Evolutionary conservation across 1,140 invertebrate species (phyloP), one percentile per base, ranked within the genome.

Genomic region (Drosophila guanche): DNA sequence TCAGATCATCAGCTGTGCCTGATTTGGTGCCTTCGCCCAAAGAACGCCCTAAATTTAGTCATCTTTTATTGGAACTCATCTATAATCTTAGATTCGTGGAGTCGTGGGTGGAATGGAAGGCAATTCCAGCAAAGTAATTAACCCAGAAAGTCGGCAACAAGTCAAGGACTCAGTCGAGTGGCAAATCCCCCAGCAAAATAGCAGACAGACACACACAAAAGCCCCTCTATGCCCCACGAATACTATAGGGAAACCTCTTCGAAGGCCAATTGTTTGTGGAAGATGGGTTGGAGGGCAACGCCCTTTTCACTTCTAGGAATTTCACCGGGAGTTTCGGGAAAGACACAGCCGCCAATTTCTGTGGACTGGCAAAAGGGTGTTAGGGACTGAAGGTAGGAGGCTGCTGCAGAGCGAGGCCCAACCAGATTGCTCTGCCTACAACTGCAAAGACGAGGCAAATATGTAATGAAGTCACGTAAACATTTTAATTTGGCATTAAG

Each of bases 401-500:
- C 2, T 25, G 10, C n/a, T 14, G 16, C 14, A 33, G 5, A 27
- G 33, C 20, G 25, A 14, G 25, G 10, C n/a, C 42, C 20, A 27
- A 12, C 10, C n/a, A 23, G 27, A 14, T 33, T 33, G 29, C 7
- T 45, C 37, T 5, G 58, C 40, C 22, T 51, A 20, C 37, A 42
- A 8, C 27, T 20, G 16, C n/a, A 59, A 45, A 45, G 37, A 45
- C 62, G 51, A 37, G 33, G 58, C 52, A 74, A 67, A 75, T 75
- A 69, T 60, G 60, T 79, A 86, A 86, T 86, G 81, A 86, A 81
- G 77, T 86, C 81, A 86, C 81, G 81, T 86, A 81, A 88, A 81
- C 65, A 81, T 86, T 86, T 86, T 81, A 86, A 88, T 81, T 86
- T 88, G 69, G 60, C 65, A 86, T 86, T 88, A 86, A 75, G 79